Conservation (phyloP, 1,140 invertebrate species). For the Brachionus sp. region DNA sequence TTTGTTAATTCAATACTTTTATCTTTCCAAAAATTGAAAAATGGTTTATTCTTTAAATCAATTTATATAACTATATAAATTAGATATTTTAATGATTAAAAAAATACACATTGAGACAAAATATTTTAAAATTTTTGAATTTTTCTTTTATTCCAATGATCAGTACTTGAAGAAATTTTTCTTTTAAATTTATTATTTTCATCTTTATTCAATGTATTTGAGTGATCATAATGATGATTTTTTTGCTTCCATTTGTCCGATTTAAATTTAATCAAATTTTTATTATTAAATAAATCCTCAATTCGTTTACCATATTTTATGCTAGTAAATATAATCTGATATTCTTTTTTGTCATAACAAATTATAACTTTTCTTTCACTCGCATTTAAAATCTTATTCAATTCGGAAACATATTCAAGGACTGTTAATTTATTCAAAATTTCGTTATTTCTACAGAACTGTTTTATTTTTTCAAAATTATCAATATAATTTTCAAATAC, state of each 20-base stretch:
- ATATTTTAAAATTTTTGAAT: too few species aligned
- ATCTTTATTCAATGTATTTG: not conserved
- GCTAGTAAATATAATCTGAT: not conserved
- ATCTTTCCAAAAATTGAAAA: too few species aligned
- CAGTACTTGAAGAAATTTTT: not conserved
- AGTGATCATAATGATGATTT: conserved; percentile 18
- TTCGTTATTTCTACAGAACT: not conserved
- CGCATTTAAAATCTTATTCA: not conserved
- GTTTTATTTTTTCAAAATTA: not conserved
- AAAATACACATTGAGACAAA: too few species aligned
- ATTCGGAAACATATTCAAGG: not conserved
- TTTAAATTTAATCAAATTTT: not conserved
- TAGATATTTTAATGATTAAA: too few species aligned
- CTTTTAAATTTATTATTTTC: not conserved
- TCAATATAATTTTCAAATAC: not conserved
- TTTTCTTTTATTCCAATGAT: too few species aligned
- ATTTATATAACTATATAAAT: too few species aligned
- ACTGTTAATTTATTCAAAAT: not conserved
- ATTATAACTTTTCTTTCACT: not conserved
- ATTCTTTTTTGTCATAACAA: conserved; percentile 16
- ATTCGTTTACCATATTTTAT: conserved; percentile 4
- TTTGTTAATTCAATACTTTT: too few species aligned
- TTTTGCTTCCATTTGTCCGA: not conserved
- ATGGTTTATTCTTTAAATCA: too few species aligned
- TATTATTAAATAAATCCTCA: not conserved